These are phyloP conservation scores for Patella caerulea DNA, from an alignment of 2,888 invertebrate genomes.

Conservation along the genomic window DNA sequence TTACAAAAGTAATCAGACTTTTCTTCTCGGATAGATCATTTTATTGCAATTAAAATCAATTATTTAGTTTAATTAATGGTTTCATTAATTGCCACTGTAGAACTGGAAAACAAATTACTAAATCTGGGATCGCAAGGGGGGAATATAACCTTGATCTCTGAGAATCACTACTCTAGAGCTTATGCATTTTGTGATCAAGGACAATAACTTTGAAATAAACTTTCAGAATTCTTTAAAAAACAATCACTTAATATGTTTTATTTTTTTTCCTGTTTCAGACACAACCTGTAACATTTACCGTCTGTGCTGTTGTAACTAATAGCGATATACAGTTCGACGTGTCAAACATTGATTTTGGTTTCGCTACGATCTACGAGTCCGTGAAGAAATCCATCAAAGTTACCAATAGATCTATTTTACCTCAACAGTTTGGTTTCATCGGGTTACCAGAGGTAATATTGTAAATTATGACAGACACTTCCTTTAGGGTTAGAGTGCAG, in stretches of 20 bases:
- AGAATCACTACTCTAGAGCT: constrained; percentile 4
- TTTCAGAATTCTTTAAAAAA: neutral
- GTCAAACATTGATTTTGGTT: constrained; percentile 68
- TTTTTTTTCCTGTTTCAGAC: constrained; percentile 51
- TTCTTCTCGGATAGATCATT: no score
- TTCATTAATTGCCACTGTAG: no score
- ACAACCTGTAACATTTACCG: constrained; percentile 68
- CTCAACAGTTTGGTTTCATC: constrained; percentile 71
- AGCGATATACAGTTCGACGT: constrained; percentile 69
- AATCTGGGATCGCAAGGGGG: neutral
- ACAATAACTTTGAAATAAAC: neutral
- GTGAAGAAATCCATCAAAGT: constrained; percentile 62
- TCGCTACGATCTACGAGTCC: constrained; percentile 69
- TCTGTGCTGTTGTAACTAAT: constrained; percentile 69
- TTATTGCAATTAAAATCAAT: no score
- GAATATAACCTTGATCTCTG: neutral
- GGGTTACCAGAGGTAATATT: constrained; percentile 67
- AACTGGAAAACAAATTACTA: no score
- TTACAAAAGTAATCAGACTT: no score
- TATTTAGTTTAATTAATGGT: no score
- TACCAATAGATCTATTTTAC: constrained; percentile 69
- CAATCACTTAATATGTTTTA: neutral
- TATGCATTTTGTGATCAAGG: neutral
- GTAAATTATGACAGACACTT: no score
- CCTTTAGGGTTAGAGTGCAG: no score